Base-by-base conservation (phyloP, 2,113 vertebrate species). In the Condylura cristata region DNA sequence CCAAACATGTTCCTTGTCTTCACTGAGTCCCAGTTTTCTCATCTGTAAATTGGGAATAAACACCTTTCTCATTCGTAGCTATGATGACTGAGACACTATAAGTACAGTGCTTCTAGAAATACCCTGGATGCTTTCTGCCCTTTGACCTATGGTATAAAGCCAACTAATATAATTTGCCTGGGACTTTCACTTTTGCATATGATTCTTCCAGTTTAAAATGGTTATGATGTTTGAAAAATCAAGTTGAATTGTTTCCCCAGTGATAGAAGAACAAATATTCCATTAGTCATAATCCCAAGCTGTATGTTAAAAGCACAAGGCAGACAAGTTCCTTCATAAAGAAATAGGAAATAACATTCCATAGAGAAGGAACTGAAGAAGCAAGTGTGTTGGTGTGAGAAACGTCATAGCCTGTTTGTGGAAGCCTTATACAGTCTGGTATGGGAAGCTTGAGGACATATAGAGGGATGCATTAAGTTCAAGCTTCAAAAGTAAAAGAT, bases 271-370 rank as follows among this genome's bases (percentile, higher is more conserved):
- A 83, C 28, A 30, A 60, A 18, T 84, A 68, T 82, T 72, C 32
- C n/a, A 6, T 68, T 46, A 79, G 56, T 74, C 26, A 56, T 65
- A 83, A 71, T 83, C n/a, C 86, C 89, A 92, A 83, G 86, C 22
- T 3, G 13, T 86, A 44, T 76, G 32, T 28, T 17, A 44, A 89
- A 46, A 22, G 18, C 37, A 63, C 26, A 88, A 63, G 51, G 48
- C 32, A 46, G 24, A 6, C 17, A 53, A 41, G 18, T 82, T 91
- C 22, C 56, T 74, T 78, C 26, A 56, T 5, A 44, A 30, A 65
- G 60, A 83, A 75, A 11, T 34, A 26, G 12, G 34, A 48, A 84
- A 58, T 34, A 60, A 34, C 5, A 37, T 44, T 56, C 46, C 7
- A 26, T 24, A 12, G 26, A 32, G 63, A 83, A 13, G 11, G 41